Conservation (phyloP, 2,888 invertebrate species). For the Coronaproctus castanopsis region DNA sequence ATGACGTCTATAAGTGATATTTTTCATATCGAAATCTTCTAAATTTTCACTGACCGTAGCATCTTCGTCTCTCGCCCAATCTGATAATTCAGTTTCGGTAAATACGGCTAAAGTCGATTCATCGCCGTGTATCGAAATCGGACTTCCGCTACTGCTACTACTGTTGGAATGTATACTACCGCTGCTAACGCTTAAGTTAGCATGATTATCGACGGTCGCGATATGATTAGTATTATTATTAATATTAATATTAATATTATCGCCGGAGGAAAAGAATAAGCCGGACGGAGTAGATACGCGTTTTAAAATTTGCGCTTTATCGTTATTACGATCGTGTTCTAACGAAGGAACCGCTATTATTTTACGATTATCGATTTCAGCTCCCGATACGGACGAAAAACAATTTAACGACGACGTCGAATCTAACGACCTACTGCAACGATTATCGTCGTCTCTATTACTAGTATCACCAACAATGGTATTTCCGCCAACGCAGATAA, state of each 20-base stretch:
- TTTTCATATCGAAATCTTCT: conserved; percentile 38
- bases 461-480: not conserved
- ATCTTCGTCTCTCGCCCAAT: conserved; percentile 66
- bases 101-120: conserved; percentile 45
- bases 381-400: too few species aligned
- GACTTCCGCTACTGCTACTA: conserved; percentile 36
- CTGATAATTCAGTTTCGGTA: conserved; percentile 71
- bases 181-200: conserved; percentile 13
- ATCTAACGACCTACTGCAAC: not conserved
- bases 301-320: conserved; percentile 19
- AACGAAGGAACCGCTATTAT: conserved; percentile 21
- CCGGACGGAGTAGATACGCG: conserved; percentile 21
- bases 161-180: conserved; percentile 22
- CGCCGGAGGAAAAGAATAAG: conserved; percentile 17
- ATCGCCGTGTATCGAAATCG: conserved; percentile 30
- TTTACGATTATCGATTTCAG: too few species aligned
- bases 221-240: conserved; percentile 4
- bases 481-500: too few species aligned
- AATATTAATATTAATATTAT: conserved; percentile 8
- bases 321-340: conserved; percentile 15
- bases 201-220: not conserved
- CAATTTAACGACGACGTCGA: not conserved
- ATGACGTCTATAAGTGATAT: conserved; percentile 24
- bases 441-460: not conserved
- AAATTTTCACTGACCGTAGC: conserved; percentile 47